A percentile compares a stretch with the other conserved stretches of the same genome.
phyloP scores from a whole-genome alignment of 2,888 invertebrate species.

The Galerucella pusilla region DNA sequence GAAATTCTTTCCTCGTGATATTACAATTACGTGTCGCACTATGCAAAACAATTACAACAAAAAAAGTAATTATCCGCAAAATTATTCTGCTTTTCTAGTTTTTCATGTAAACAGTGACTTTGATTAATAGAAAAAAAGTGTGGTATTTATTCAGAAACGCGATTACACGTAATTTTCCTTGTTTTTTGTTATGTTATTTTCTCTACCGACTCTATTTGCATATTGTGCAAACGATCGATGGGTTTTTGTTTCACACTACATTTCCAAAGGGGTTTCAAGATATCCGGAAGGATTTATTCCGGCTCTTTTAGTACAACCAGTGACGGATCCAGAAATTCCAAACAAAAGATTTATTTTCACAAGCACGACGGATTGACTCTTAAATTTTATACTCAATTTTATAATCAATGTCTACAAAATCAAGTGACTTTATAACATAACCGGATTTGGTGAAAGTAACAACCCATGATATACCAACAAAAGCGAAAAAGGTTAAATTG shows the following conservation, averaged over 20 bases:
- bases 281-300: conserved; percentile 22
- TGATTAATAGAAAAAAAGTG: conserved; percentile 48
- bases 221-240: conserved; percentile 40
- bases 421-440: no score
- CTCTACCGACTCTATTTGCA: conserved; percentile 36
- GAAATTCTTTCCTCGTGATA: neutral
- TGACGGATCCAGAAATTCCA: neutral
- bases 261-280: conserved; percentile 22
- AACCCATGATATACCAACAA: no score
- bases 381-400: no score
- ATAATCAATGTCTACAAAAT: no score
- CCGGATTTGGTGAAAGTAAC: no score
- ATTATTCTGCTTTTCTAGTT: conserved; percentile 38
- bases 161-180: conserved; percentile 39
- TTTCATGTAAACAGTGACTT: conserved; percentile 40
- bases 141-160: conserved; percentile 43
- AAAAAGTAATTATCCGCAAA: conserved; percentile 39
- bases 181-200: conserved; percentile 29
- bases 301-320: neutral
- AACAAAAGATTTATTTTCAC: neutral
- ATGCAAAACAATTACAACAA: conserved; percentile 36
- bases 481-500: no score
- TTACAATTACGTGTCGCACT: conserved; percentile 21
- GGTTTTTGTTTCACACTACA: conserved; percentile 38
- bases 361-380: neutral